Evolutionary conservation across 2,113 vertebrate species (phyloP), one percentile per base, ranked within the genome.

Genomic region (Perognathus longimembris): DNA sequence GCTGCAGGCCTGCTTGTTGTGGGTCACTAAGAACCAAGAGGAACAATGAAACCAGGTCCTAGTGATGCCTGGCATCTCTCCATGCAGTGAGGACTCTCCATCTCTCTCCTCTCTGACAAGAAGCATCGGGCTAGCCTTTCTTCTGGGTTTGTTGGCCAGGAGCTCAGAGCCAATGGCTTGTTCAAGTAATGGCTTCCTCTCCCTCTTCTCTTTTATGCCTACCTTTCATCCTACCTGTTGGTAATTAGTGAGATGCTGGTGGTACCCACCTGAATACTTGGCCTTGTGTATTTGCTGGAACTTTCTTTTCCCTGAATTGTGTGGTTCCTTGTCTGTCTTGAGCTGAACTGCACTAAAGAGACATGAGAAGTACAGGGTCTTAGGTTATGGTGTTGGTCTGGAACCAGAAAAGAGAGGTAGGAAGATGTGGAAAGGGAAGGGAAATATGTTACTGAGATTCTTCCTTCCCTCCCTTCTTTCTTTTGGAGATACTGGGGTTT

Each of bases 391-490:
- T 64, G 24, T n/a, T 90, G 21, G 36, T 61, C 34, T 66, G 30
- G 50, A 75, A 38, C 8, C 28, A 50, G 0, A 0, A 21, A 63
- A 26, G 75, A 50, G 81, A 32, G 34, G 17, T 34, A 75, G 71
- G 86, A 84, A 70, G 59, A 30, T 17, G 78, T 38, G n/a, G 12
- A 86, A 86, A 92, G 95, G 93, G 71, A 90, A 66, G 89, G 20
- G 66, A 61, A 76, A 42, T 83, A 78, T 84, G 67, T 73, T 75
- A 18, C 30, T 38, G 75, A 54, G 50, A 15, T 4, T 54, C 50
- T 54, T 54, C 50, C 15, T 18, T 12, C 15, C 50, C 50, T 54
- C 50, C 15, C 17, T 54, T 54, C 14, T 54, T 54, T 54, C 17
- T 15, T 54, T 54, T 54, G 50, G 50, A 17, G 50, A 15, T 54